A percentile compares a stretch with the other conserved stretches of the same genome.
Evolutionary conservation across 2,888 invertebrate genomes (phyloP).

Genomic region (Crematogaster levior): DNA sequence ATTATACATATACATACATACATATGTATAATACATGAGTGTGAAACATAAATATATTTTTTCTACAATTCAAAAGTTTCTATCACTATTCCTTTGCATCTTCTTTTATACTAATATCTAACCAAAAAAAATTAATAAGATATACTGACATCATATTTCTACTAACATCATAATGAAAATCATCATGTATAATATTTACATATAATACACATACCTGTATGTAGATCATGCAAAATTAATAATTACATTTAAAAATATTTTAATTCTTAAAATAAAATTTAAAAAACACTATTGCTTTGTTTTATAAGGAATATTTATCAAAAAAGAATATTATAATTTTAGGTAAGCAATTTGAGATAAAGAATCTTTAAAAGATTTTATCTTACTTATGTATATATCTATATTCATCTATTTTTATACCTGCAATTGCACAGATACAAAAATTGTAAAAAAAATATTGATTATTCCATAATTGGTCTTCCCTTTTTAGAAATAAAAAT

Average conservation of each 20-base stretch:
- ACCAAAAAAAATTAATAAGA: too few relatives aligned
- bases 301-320: background rate
- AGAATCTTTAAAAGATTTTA: background rate
- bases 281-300: background rate
- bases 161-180: too few relatives aligned
- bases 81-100: too few relatives aligned
- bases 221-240: too few relatives aligned
- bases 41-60: too few relatives aligned
- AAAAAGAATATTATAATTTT: background rate
- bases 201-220: too few relatives aligned
- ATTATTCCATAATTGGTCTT: background rate
- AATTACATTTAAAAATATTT: background rate
- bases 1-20: too few relatives aligned
- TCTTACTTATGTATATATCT: background rate
- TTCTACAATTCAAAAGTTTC: too few relatives aligned
- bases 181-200: too few relatives aligned
- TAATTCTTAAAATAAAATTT: slow-evolving; percentile 3
- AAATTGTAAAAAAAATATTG: background rate
- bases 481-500: background rate
- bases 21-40: too few relatives aligned
- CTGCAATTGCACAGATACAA: background rate
- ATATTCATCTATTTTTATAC: background rate
- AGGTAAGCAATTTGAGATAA: background rate
- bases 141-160: too few relatives aligned
- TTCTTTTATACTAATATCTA: too few relatives aligned